phyloP scores from a whole-genome alignment of 2,797 vertebrate genomes.

The Schizopygopsis pylzovi region DNA sequence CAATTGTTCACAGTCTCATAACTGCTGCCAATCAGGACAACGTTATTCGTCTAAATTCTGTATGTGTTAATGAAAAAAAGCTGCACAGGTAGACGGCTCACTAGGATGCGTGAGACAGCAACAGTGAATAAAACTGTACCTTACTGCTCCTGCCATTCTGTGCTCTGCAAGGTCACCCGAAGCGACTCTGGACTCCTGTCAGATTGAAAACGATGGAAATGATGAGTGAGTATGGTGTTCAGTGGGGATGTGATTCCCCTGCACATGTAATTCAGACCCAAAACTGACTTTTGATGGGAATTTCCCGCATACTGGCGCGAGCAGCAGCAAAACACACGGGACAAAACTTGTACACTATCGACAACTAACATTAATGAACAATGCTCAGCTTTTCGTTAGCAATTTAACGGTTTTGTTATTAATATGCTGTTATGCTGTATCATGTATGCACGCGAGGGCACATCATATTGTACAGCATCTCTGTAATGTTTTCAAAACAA shows the following conservation, averaged over 20 bases:
- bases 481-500: conserved; percentile 1
- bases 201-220: conserved; percentile 53
- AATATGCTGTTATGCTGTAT: too few species aligned
- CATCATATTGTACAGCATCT: not conserved
- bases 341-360: not conserved
- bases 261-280: conserved; percentile 46
- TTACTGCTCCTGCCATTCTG: conserved; percentile 76
- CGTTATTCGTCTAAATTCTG: not conserved
- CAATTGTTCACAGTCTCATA: not conserved
- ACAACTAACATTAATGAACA: not conserved
- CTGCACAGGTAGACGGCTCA: not conserved
- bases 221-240: conserved; percentile 54
- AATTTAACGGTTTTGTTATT: not conserved
- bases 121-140: conserved; percentile 60
- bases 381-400: not conserved
- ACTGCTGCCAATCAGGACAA: not conserved
- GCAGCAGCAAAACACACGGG: not conserved
- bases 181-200: conserved; percentile 34
- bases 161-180: conserved; percentile 49
- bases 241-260: conserved; percentile 61
- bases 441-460: not conserved
- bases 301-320: conserved; percentile 54
- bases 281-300: conserved; percentile 55
- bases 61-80: not conserved
- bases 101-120: not conserved